Evolutionary conservation across 1,140 invertebrate species (phyloP).

Genomic region (Samia ricini): DNA sequence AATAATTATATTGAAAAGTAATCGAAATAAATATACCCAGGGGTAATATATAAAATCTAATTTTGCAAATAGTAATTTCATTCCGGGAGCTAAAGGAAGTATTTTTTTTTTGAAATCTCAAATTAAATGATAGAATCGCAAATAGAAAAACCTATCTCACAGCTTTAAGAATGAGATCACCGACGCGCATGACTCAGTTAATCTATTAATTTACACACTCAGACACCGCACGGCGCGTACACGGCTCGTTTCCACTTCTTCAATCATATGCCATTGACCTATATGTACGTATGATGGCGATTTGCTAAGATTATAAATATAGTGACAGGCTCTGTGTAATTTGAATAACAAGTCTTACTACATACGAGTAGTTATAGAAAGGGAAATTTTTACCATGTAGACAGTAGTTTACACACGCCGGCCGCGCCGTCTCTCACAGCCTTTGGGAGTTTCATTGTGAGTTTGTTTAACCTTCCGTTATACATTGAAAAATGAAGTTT

Average conservation of each 20-base stretch:
- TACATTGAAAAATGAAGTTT: no score
- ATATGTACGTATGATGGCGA: slow-evolving; percentile 29
- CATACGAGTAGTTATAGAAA: background rate
- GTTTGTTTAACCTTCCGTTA: no score
- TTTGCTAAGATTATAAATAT: slow-evolving; percentile 15
- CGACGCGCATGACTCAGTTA: slow-evolving; percentile 21
- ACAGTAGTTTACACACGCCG: background rate
- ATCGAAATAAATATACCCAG: no score
- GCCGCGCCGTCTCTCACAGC: background rate
- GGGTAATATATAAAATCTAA: background rate
- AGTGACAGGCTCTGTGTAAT: slow-evolving; percentile 5
- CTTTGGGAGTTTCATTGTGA: no score
- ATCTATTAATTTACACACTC: slow-evolving; percentile 24
- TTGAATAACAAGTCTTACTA: slow-evolving; percentile 4
- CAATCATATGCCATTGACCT: slow-evolving; percentile 52
- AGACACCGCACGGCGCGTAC: slow-evolving; percentile 15
- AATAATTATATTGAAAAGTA: no score
- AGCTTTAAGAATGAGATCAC: slow-evolving; percentile 31
- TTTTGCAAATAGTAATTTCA: background rate
- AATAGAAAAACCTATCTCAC: background rate
- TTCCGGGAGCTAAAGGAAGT: background rate
- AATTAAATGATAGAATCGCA: background rate
- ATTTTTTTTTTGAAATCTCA: no score
- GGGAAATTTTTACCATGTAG: background rate
- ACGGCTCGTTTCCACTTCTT: slow-evolving; percentile 26